A percentile compares a stretch with the other conserved stretches of the same genome.
Evolutionary conservation across 2,113 vertebrate species (phyloP).

Genomic region (Zosterops borbonicus): DNA sequence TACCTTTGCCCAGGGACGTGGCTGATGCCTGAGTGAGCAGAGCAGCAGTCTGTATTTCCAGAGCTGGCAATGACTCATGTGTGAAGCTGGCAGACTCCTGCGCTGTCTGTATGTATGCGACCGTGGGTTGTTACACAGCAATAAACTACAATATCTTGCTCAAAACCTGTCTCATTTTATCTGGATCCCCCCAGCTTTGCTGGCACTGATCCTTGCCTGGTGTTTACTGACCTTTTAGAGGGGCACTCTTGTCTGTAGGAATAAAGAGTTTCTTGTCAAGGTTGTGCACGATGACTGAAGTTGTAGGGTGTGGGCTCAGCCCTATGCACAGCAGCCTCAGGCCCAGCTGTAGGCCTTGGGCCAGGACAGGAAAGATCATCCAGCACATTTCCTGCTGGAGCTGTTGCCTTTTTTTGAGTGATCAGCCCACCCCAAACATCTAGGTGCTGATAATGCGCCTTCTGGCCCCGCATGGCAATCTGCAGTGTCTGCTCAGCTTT

Average conservation of each 20-base stretch:
- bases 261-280: not conserved
- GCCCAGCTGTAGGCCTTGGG: not conserved
- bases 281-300: not conserved
- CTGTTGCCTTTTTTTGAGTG: not conserved
- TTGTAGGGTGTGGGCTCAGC: rapidly evolving
- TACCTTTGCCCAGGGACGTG: not conserved
- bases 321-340: not conserved
- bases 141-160: not conserved
- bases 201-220: not conserved
- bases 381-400: not conserved
- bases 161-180: not conserved
- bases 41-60: not conserved
- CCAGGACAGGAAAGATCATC: not conserved
- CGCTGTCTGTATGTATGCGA: not conserved
- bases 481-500: not conserved
- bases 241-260: not conserved
- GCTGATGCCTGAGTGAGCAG: not conserved
- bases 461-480: not conserved
- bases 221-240: slow-evolving; percentile 26
- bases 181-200: not conserved
- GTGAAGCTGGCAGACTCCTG: not conserved
- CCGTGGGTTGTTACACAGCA: not conserved
- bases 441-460: rapidly evolving
- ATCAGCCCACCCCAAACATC: not conserved
- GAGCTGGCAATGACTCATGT: not conserved